These are phyloP conservation scores for Sebastes nivosus DNA, from an alignment of 2,797 vertebrate species.

Conservation along the genomic window DNA sequence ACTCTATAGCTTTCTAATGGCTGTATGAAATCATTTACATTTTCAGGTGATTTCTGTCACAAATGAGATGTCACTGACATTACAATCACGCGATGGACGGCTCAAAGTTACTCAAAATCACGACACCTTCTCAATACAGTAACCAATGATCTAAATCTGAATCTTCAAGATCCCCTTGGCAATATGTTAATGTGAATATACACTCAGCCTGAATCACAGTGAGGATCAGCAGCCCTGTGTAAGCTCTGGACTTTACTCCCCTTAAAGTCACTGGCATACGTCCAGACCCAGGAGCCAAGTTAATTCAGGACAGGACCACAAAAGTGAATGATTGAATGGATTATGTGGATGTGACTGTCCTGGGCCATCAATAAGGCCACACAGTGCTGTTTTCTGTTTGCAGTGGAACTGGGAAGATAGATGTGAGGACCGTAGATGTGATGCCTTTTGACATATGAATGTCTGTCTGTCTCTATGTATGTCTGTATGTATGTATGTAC, in stretches of 20 bases:
- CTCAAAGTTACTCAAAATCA: no score
- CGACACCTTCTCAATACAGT: no score
- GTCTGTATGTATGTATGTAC: no score
- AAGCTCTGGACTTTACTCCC: no score
- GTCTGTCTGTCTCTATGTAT: no score
- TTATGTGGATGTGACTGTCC: neutral
- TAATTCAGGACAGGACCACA: neutral
- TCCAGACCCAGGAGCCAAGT: neutral
- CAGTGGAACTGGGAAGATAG: neutral
- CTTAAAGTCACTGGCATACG: no score
- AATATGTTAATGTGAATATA: neutral
- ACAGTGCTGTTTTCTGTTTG: neutral
- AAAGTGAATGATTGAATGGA: no score
- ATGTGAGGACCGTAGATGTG: neutral
- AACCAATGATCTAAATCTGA: neutral
- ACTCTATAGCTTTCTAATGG: neutral
- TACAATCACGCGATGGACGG: no score
- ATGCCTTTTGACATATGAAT: neutral
- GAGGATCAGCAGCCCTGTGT: neutral
- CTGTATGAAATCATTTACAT: neutral
- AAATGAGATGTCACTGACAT: neutral
- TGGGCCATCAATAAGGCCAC: neutral
- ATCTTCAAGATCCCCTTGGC: neutral
- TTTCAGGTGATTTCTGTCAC: neutral
- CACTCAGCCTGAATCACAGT: neutral